Conservation (phyloP, 2,113 vertebrate genomes). For the Oxyura jamaicensis region DNA sequence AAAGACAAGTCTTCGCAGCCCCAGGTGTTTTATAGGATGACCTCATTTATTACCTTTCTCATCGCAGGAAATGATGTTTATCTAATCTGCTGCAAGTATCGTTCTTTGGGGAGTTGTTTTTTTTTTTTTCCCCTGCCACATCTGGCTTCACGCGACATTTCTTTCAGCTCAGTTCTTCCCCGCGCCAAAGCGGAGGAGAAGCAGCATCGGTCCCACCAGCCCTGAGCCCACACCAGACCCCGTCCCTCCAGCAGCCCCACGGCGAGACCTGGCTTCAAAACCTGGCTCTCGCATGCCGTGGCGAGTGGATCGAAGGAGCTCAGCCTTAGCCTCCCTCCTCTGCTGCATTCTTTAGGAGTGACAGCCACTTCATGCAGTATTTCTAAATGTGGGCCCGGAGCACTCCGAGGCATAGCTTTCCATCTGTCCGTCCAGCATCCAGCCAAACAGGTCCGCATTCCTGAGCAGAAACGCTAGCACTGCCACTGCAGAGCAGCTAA, state of each 20-base stretch:
- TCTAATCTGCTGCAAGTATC: constrained; percentile 31
- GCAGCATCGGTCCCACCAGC: neutral
- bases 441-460: constrained; percentile 53
- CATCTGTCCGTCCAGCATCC: constrained; percentile 12
- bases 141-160: neutral
- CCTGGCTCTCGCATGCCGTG: neutral
- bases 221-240: neutral
- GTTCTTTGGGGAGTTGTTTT: neutral
- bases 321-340: neutral
- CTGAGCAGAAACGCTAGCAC: neutral
- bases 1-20: neutral
- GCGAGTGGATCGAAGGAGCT: neutral
- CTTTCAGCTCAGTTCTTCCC: neutral
- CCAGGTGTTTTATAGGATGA: constrained; percentile 47
- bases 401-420: constrained; percentile 42
- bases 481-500: neutral
- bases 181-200: neutral
- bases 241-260: neutral
- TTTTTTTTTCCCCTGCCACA: neutral
- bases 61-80: constrained; percentile 62
- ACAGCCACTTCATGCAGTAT: constrained; percentile 18
- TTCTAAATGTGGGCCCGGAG: neutral
- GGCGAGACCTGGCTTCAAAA: neutral
- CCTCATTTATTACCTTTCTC: constrained; percentile 56
- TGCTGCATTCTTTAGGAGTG: constrained; percentile 34